These are phyloP conservation scores for Otus sunia DNA, from an alignment of 2,113 vertebrate genomes.

Conservation along the genomic window DNA sequence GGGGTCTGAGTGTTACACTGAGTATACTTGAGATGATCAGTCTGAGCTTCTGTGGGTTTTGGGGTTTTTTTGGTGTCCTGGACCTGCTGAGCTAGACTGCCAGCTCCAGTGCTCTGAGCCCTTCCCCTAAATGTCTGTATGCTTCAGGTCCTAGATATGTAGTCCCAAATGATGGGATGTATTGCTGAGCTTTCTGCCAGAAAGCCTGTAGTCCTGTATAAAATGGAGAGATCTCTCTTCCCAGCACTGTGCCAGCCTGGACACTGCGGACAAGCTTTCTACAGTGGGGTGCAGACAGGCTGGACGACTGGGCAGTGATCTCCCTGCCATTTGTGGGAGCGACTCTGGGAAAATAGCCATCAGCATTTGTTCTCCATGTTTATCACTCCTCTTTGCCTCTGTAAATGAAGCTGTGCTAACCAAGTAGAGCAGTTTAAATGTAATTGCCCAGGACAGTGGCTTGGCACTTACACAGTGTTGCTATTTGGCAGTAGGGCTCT, in stretches of 20 bases:
- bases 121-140: neutral
- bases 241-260: fast-evolving
- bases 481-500: neutral
- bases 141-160: neutral
- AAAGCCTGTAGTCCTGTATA: neutral
- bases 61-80: neutral
- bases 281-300: neutral
- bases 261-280: neutral
- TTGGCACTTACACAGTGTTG: neutral
- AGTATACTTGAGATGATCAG: neutral
- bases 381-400: neutral
- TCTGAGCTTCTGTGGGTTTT: neutral
- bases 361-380: neutral
- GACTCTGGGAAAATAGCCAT: neutral
- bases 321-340: neutral
- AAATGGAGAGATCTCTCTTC: neutral
- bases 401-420: neutral
- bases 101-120: neutral
- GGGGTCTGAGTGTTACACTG: neutral
- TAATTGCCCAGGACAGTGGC: neutral
- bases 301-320: fast-evolving
- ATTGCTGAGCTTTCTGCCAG: neutral
- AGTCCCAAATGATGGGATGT: neutral
- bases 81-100: neutral
- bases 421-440: neutral